Conservation (phyloP, 2,888 invertebrate genomes). For the Steromphala cineraria region DNA sequence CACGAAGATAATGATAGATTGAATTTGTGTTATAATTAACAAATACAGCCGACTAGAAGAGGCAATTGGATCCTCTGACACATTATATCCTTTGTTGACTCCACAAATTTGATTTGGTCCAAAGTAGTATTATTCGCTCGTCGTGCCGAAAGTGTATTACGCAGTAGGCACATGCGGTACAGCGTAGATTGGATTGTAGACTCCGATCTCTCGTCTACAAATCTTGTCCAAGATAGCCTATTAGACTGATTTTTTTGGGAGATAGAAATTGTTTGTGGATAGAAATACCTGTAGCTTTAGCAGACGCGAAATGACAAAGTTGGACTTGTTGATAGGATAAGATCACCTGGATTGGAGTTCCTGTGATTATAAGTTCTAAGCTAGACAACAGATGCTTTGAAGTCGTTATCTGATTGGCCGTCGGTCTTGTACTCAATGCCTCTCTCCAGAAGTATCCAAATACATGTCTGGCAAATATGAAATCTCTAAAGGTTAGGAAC, state of each 20-base stretch:
- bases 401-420: no score
- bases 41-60: not conserved
- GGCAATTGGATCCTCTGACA: not conserved
- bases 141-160: not conserved
- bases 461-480: no score
- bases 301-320: no score
- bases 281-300: no score
- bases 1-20: conserved; percentile 3
- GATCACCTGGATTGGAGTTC: no score
- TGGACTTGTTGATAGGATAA: no score
- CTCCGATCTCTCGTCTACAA: not conserved
- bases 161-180: not conserved
- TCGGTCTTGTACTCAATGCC: no score
- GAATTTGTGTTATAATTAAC: conserved; percentile 17
- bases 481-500: no score
- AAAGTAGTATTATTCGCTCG: conserved; percentile 6
- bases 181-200: not conserved
- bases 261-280: no score
- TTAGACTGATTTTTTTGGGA: not conserved
- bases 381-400: no score
- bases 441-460: no score
- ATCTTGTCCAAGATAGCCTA: not conserved
- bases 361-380: no score
- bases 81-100: conserved; percentile 12
- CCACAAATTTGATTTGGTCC: not conserved